phyloP scores from a whole-genome alignment of 2,888 invertebrate species.

The Lasioglossum calceatum region DNA sequence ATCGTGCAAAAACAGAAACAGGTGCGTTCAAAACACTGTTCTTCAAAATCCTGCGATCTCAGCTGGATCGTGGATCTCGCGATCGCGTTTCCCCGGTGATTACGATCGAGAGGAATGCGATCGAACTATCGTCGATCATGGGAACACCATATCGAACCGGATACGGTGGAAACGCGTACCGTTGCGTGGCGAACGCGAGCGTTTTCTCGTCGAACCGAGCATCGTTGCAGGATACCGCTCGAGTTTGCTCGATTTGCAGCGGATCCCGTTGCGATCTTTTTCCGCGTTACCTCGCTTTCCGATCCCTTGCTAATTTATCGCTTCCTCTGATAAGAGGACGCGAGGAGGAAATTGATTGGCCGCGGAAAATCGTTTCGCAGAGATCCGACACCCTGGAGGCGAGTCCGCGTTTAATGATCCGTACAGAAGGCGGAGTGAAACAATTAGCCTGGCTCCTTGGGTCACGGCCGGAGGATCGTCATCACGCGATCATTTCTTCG shows the following conservation, averaged over 20 bases:
- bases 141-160: conserved; percentile 31
- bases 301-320: conserved; percentile 6
- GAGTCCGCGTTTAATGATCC: conserved; percentile 23
- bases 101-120: conserved; percentile 12
- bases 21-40: neutral
- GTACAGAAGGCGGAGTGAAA: conserved; percentile 41
- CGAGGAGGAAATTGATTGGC: neutral
- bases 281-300: neutral
- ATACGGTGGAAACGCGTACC: conserved; percentile 31
- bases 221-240: conserved; percentile 11
- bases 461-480: conserved; percentile 21
- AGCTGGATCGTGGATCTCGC: neutral
- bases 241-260: conserved; percentile 13
- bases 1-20: neutral
- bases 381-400: conserved; percentile 8
- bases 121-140: conserved; percentile 24
- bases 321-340: conserved; percentile 1
- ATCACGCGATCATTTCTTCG: conserved; percentile 48
- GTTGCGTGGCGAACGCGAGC: conserved; percentile 41
- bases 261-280: neutral
- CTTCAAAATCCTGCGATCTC: neutral
- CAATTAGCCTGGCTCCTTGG: conserved; percentile 34
- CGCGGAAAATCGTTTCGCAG: neutral
- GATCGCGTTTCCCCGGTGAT: conserved; percentile 23
- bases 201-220: conserved; percentile 23